Evolutionary conservation across 1,140 invertebrate genomes (phyloP), one percentile per base, ranked within the genome.

Genomic region (Drosophila yakuba): DNA sequence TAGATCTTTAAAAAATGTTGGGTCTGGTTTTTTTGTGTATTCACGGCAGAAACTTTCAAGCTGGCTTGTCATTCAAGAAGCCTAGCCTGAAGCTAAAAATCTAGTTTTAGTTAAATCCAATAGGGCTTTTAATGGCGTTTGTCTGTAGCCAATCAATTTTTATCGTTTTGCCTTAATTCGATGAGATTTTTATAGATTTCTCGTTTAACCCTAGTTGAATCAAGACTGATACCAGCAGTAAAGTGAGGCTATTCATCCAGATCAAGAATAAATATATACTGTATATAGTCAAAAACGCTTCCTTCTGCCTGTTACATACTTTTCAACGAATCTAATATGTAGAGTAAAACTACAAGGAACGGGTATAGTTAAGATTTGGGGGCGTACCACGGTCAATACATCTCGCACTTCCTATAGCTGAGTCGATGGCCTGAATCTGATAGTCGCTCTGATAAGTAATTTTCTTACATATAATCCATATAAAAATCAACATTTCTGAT

Each of bases 141-240:
- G 76, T 67, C 68, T 74, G 67, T 38, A 62, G 51, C 51, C 82
- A 85, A 85, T 85, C 74, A 86, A 82, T 69, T 86, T 86, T 86
- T 86, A 86, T 82, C 78, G 82, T 82, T 86, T 82, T 86, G 83
- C 74, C 51, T 86, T 86, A 88, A 86, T 82, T 86, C 86, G 74
- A 86, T 86, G 78, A 81, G 82, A 88, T 86, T 86, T 86, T 86
- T 86, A 86, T 86, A 75, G 78, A 75, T 64, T 76, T 86, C 62
- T 86, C 55, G 76, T 71, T 72, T 14, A 60, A 32, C 38, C 55
- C 14, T n/a, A 62, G 20, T 10, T 23, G 7, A 15, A 12, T 28
- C 11, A 25, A 35, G 60, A 55, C 17, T 59, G 60, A 62, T 62
- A 32, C 60, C 60, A 36, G 28, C 15, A 47, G 11, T 4, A 3